Evolutionary conservation across 1,140 invertebrate species (phyloP).

Genomic region (Nasonia vitripennis): DNA sequence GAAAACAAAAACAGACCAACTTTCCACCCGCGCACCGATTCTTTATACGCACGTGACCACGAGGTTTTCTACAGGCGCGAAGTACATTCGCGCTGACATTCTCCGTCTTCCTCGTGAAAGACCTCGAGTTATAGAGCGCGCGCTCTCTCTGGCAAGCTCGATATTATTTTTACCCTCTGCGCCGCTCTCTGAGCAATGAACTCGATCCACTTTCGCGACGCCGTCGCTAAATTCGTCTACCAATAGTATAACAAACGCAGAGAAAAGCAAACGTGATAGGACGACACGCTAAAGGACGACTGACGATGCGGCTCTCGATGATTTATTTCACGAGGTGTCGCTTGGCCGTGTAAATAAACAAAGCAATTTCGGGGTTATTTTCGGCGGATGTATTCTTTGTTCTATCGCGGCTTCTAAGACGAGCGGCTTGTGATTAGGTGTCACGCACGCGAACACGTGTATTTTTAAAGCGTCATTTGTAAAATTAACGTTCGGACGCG

Average conservation of each 20-base stretch:
- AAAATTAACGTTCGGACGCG: too few species aligned
- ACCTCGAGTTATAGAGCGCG: not conserved
- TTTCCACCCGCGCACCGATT: not conserved
- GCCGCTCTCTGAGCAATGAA: conserved; percentile 50
- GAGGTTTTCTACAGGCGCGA: too few species aligned
- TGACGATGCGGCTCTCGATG: not conserved
- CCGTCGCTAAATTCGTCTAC: conserved; percentile 44
- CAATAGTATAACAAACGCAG: not conserved
- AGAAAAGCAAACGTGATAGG: conserved; percentile 8
- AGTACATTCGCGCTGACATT: not conserved
- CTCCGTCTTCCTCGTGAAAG: conserved; percentile 31
- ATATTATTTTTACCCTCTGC: conserved; percentile 45
- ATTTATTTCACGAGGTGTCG: not conserved
- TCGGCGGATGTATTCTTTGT: too few species aligned
- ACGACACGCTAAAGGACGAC: not conserved
- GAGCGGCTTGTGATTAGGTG: too few species aligned
- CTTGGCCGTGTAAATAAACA: too few species aligned
- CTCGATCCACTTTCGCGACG: conserved; percentile 50
- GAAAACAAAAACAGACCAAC: too few species aligned
- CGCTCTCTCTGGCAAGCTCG: conserved; percentile 3
- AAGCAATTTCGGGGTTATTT: too few species aligned
- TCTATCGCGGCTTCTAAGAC: too few species aligned
- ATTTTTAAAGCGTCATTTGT: too few species aligned
- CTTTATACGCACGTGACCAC: not conserved
- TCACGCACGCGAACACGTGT: too few species aligned